Evolutionary conservation across 2,888 invertebrate genomes (phyloP), one percentile per base, ranked within the genome.

Genomic region (Clitarchus hookeri): DNA sequence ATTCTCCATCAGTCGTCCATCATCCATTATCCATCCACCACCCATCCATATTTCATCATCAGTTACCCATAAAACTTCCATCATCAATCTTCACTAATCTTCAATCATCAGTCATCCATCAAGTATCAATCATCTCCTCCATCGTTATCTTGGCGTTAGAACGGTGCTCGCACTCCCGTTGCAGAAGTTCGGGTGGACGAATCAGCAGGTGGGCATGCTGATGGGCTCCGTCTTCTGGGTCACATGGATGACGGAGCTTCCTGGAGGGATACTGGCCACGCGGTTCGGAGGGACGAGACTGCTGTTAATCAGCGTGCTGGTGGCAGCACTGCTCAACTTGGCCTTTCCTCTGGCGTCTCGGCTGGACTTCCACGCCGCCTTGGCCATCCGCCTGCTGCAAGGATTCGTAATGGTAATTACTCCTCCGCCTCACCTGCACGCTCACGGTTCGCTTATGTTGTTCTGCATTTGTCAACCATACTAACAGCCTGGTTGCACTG

Each of bases 361-460:
- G 12, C 88, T 89, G 86, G 90, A 91, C 85, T 89, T 89, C 84
- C 89, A 90, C 12, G 89, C 89, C 16, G 89, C 91, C 3, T 90
- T 92, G 77, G 89, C 89, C 53, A 87, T 92, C 12, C 88, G 93
- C 65, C 90, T 92, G 27, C 85, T 92, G 6, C 92, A 92, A 88
- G 93, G 93, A 0, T 88, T 92, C 9, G 91, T 91, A 79, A 91
- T 92, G 91, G 92, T 92, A 86, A 84, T n/a, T n/a, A n/a, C n/a
- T n/a, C n/a, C n/a, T n/a, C n/a, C n/a, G n/a, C 36, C 36, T 3
- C 36, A 36, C 36, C 36, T 36, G 36, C 36, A 36, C 36, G 2
- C 36, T 36, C 1, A 36, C 36, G 2, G 1, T 4, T 36, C 36
- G 4, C 36, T 36, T 36, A 36, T 36, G 4, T 36, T 36, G 36